A percentile compares a stretch with the other conserved stretches of the same genome.
Conservation (phyloP, 2,888 invertebrate species). For the Diadegma fenestrale region DNA sequence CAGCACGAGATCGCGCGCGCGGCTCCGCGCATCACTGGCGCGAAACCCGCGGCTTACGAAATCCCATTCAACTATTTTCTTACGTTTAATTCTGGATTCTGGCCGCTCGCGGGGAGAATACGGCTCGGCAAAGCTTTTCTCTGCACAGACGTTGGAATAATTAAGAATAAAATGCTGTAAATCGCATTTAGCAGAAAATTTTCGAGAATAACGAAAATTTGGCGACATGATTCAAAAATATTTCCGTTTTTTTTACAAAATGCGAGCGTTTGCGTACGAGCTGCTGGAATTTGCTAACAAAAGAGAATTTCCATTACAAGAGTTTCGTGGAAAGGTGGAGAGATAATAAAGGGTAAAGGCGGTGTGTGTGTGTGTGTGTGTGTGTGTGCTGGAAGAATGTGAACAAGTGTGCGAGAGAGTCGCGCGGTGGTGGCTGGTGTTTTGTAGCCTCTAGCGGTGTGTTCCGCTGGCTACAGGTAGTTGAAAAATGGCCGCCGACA, state of each 20-base stretch:
- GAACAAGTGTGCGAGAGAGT: neutral
- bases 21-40: slow-evolving; percentile 37
- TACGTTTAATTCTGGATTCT: neutral
- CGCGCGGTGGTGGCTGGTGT: slow-evolving; percentile 11
- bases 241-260: no score
- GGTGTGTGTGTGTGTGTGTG: no score
- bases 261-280: neutral
- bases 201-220: neutral
- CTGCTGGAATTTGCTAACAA: neutral
- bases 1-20: slow-evolving; percentile 12
- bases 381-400: neutral
- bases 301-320: neutral
- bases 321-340: neutral
- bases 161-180: no score
- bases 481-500: slow-evolving; percentile 83
- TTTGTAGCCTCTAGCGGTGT: slow-evolving; percentile 51
- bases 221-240: no score
- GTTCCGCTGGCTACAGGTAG: slow-evolving; percentile 79
- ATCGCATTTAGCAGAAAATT: no score
- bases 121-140: neutral
- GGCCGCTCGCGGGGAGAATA: neutral
- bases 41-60: slow-evolving; percentile 37
- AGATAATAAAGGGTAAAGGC: slow-evolving; percentile 1
- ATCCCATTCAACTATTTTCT: slow-evolving; percentile 12
- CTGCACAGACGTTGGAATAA: neutral